Evolutionary conservation across 2,888 invertebrate genomes (phyloP), one percentile per base, ranked within the genome.

Genomic region (Steinernema hermaphroditum): DNA sequence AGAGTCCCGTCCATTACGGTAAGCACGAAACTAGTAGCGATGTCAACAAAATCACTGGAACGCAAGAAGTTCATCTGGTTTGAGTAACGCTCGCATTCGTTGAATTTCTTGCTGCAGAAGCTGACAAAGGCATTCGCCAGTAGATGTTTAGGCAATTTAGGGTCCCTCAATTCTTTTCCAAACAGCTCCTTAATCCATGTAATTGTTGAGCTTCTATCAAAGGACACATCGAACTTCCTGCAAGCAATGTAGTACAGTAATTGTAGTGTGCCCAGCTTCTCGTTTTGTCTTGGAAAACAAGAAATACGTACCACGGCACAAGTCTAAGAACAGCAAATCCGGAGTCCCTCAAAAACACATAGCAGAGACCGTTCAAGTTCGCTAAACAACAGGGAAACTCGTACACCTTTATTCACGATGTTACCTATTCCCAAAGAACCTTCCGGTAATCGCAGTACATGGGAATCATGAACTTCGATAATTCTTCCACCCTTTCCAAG

Each of bases 141-240:
- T 6, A 54, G 12, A 16, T 27, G 54, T 22, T 16, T 22, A 2
- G 54, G 27, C 24, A 19, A 19, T 27, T 24, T 54, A 12, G 54
- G 6, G 14, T 54, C 54, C 27, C 27, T 54, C 14, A 27, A 6
- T 6, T 54, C 54, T 27, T 54, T 54, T 16, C 8, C 22, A 16
- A 14, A 12, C 8, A 54, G 22, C 8, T 54, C 27, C 27, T 22
- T 54, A 16, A 54, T 54, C 54, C 54, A 54, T 2, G 14, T 54
- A 2, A 54, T 22, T 6, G 19, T 54, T 6, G 14, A 22, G 27
- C 27, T 54, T 54, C 14, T 27, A 27, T 54, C 54, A 16, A 54
- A 54, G 27, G 54, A 27, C 2, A 54, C 54, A 16, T 54, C 54
- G 54, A 54, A 54, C 27, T 54, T 54, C 54, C 12, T 54, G 12